These are phyloP conservation scores for Zaprionus africanus DNA, from an alignment of 1,140 invertebrate species.

Conservation along the genomic window DNA sequence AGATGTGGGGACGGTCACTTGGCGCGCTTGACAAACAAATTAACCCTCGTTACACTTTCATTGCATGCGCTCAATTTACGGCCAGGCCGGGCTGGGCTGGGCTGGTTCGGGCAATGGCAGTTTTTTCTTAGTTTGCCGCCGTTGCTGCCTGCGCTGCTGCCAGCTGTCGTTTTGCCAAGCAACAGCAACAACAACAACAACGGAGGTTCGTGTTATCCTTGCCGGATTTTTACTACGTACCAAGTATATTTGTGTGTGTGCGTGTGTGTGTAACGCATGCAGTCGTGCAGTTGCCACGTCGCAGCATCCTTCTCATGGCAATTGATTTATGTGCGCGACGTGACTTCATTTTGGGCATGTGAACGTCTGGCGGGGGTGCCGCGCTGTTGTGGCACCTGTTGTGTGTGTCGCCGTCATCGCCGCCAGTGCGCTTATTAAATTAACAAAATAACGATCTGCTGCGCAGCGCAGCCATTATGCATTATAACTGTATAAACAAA, in stretches of 20 bases:
- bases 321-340: constrained; percentile 77
- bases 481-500: constrained; percentile 80
- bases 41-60: constrained; percentile 79
- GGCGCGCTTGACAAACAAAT: constrained; percentile 68
- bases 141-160: constrained; percentile 8
- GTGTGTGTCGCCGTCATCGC: constrained; percentile 29
- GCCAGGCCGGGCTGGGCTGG: background rate
- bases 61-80: constrained; percentile 70
- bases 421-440: constrained; percentile 68
- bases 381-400: constrained; percentile 61
- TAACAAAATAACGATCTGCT: constrained; percentile 73
- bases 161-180: constrained; percentile 58
- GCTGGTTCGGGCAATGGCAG: background rate
- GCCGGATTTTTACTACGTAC: background rate
- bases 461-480: constrained; percentile 61
- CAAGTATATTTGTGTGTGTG: background rate
- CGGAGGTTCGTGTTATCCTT: constrained; percentile 1
- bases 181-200: background rate
- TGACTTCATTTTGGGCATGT: constrained; percentile 68
- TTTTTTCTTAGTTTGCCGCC: constrained; percentile 11
- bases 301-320: constrained; percentile 67
- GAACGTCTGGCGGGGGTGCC: constrained; percentile 14
- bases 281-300: constrained; percentile 65
- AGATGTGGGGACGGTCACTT: background rate
- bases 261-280: constrained; percentile 40